Evolutionary conservation across 2,888 invertebrate genomes (phyloP), one percentile per base, ranked within the genome.

Genomic region (Heptascelio sp.): DNA sequence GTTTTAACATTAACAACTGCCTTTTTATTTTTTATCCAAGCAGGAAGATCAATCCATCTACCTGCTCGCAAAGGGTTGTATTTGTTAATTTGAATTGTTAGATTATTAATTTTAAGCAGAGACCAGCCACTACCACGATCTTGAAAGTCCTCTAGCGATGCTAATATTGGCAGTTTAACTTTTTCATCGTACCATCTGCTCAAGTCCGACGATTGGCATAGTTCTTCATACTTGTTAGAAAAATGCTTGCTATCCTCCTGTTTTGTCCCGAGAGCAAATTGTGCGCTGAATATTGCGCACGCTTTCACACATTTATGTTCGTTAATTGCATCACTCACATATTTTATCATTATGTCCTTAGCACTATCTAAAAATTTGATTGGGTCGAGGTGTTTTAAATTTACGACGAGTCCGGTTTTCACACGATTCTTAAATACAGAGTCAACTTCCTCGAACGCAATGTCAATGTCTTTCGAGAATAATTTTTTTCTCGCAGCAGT

Each of bases 21-120:
- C 11, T 57, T 37, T 25, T 72, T 89, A 0, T 49, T 57, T 46
- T 73, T 51, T 25, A 88, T 72, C 26, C 57, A n/a, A 70, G 40
- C 46, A 0, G 88, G 87, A n/a, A 86, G 30, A 17, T 73, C 37
- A 11, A 88, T 75, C 53, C 76, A 86, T 13, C 73, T 82, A 3
- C 84, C 85, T 0, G 85, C 88, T 5, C 51, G 40, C 6, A 88
- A 8, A 3, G 86, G 86, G 49, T 84, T 80, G 68, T 77, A 88
- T 43, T 86, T 84, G 55, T 85, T 87, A 5, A 86, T 75, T 62
- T 87, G 85, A 1, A 88, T 65, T 34, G 76, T 37, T 15, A 90
- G 49, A 46, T 71, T 71, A 0, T 65, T 15, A 8, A 84, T 80
- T 0, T 40, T 26, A 49, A 53, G 37, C 55, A 90, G 30, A 4